Conservation (phyloP, 2,888 invertebrate species). For the Furcula furcula region DNA sequence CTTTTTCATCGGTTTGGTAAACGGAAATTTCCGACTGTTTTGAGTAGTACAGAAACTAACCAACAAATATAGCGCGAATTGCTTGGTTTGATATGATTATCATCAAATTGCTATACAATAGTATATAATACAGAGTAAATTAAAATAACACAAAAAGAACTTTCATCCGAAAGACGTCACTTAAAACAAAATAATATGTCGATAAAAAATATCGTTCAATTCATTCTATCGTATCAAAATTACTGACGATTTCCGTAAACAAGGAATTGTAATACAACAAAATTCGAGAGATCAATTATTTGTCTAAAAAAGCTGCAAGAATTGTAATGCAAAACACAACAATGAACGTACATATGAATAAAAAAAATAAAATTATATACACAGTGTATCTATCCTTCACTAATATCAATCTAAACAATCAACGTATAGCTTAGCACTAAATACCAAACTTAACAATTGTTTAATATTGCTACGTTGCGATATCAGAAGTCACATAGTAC, state of each 20-base stretch:
- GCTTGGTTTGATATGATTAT: constrained; percentile 35
- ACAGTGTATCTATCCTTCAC: constrained; percentile 28
- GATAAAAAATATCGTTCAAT: too few species aligned
- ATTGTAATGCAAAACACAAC: too few species aligned
- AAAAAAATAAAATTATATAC: constrained; percentile 29
- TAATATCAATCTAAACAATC: constrained; percentile 33
- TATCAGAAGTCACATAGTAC: constrained; percentile 46
- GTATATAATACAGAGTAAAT: background rate
- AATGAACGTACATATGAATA: constrained; percentile 29
- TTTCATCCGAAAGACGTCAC: background rate
- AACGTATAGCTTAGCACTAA: constrained; percentile 45
- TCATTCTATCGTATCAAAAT: too few species aligned
- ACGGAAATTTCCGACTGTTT: too few species aligned
- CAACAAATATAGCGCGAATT: constrained; percentile 22
- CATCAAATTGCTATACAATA: constrained; percentile 8
- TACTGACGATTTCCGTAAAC: too few species aligned
- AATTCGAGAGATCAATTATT: constrained; percentile 1
- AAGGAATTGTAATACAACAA: too few species aligned
- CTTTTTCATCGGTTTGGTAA: too few species aligned
- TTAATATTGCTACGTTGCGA: constrained; percentile 59
- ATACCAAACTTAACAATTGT: constrained; percentile 69
- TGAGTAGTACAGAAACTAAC: too few species aligned
- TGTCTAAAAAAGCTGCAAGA: constrained; percentile 17
- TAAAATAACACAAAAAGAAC: background rate
- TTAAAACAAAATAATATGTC: too few species aligned